Percentiles rank a stretch among this genome's conserved stretches.
phyloP scores from a whole-genome alignment of 2,113 vertebrate species.

The Mionectes macconnelli region DNA sequence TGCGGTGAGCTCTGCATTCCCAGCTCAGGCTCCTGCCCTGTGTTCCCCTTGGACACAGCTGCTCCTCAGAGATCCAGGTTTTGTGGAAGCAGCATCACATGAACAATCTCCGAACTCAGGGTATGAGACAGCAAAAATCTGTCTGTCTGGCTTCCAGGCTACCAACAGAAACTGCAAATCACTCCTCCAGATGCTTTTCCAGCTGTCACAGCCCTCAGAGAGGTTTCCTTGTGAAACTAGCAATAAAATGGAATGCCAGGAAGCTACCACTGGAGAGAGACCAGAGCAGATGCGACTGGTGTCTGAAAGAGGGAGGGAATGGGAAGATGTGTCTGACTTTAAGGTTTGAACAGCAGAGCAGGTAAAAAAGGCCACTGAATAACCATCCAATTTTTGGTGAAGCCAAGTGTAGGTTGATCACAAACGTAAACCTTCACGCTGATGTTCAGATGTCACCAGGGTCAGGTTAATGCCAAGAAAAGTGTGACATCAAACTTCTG shows the following conservation, averaged over 20 bases:
- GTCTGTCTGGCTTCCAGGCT: not conserved
- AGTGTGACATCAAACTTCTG: not conserved
- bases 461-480: not conserved
- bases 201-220: not conserved
- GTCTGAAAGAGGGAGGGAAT: not conserved
- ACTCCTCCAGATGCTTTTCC: not conserved
- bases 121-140: not conserved
- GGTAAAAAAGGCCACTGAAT: not conserved
- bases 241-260: not conserved
- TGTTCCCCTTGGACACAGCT: not conserved
- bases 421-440: not conserved
- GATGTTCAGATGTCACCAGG: not conserved
- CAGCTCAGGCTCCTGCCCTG: accelerated
- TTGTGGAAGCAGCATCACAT: not conserved
- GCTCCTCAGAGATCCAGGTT: not conserved
- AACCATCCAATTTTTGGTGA: not conserved
- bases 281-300: not conserved
- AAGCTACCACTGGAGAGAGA: not conserved
- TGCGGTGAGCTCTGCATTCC: not conserved
- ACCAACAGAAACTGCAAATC: not conserved
- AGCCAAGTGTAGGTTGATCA: not conserved
- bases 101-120: not conserved
- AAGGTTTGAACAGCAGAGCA: not conserved
- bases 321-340: not conserved
- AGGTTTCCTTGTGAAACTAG: not conserved